Conservation (phyloP, 2,888 invertebrate species). For the Steinernema scapterisci region DNA sequence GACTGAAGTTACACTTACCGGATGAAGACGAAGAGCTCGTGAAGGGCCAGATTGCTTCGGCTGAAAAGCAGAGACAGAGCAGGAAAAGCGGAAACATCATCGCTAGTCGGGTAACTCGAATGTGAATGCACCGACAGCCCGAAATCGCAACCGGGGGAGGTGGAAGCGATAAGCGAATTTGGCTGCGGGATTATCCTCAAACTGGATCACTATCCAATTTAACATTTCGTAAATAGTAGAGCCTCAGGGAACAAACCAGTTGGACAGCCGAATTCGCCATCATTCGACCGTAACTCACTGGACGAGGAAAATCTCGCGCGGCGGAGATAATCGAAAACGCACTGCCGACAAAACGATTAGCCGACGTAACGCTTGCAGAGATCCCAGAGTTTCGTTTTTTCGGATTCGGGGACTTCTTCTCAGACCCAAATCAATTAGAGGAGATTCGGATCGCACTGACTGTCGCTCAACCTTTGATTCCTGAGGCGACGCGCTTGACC, state of each 20-base stretch:
- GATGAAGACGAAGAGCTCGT: background rate
- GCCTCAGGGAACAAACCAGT: constrained; percentile 26
- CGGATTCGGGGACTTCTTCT: background rate
- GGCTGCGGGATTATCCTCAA: constrained; percentile 28
- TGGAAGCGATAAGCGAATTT: constrained; percentile 29
- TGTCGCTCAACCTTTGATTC: background rate
- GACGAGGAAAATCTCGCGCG: background rate
- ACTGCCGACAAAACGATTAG: constrained; percentile 10
- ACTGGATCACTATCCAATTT: constrained; percentile 28
- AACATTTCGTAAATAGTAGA: constrained; percentile 16
- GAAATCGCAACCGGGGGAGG: background rate
- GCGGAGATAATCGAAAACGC: constrained; percentile 26
- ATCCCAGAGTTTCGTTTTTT: constrained; percentile 1
- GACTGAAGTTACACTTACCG: background rate
- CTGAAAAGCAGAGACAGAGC: background rate
- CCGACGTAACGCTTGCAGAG: background rate
- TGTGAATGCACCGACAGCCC: background rate
- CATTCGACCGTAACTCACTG: constrained; percentile 17
- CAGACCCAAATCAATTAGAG: background rate
- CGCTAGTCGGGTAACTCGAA: background rate
- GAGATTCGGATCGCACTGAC: background rate
- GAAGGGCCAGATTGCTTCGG: constrained; percentile 29
- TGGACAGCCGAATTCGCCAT: background rate
- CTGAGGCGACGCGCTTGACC: constrained; percentile 22
- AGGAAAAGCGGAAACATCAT: constrained; percentile 11